phyloP scores from a whole-genome alignment of 2,113 vertebrate species.

The Oryzias melastigma region DNA sequence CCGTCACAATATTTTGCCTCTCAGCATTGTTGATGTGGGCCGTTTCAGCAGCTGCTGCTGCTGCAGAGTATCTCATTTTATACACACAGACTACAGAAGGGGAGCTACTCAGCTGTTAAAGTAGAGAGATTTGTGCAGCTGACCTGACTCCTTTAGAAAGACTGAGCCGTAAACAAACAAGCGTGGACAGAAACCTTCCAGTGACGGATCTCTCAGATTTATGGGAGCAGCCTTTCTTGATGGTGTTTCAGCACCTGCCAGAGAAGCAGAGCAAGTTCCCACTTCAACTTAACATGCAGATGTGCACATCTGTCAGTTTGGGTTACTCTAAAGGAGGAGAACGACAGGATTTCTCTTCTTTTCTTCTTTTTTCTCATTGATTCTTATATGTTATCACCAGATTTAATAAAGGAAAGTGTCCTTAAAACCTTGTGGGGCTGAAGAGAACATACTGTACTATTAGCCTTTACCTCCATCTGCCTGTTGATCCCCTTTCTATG shows the following conservation, averaged over 20 bases:
- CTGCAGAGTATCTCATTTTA: conserved; percentile 14
- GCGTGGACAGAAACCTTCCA: conserved; percentile 3
- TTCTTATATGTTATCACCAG: neutral
- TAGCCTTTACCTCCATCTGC: conserved; percentile 17
- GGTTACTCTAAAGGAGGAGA: conserved; percentile 12
- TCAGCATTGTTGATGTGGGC: conserved; percentile 39
- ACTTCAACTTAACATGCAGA: conserved; percentile 26
- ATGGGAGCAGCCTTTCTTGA: neutral
- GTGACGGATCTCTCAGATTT: neutral
- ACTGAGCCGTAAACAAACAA: conserved; percentile 26
- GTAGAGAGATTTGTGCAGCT: conserved; percentile 5
- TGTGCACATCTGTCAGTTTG: conserved; percentile 40
- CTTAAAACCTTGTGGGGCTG: conserved; percentile 12
- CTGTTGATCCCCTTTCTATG: neutral
- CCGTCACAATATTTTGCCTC: conserved; percentile 15
- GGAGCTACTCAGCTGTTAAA: conserved; percentile 7
- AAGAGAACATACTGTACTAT: conserved; percentile 1
- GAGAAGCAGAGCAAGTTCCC: conserved; percentile 34
- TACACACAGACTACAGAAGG: neutral
- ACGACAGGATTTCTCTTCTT: conserved; percentile 1
- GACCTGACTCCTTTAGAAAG: conserved; percentile 12
- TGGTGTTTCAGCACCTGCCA: conserved; percentile 26
- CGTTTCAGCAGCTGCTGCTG: conserved; percentile 38
- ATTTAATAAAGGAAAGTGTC: conserved; percentile 6
- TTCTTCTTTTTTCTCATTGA: neutral